These are phyloP conservation scores for Mamestra configurata DNA, from an alignment of 1,140 invertebrate species.

Conservation along the genomic window DNA sequence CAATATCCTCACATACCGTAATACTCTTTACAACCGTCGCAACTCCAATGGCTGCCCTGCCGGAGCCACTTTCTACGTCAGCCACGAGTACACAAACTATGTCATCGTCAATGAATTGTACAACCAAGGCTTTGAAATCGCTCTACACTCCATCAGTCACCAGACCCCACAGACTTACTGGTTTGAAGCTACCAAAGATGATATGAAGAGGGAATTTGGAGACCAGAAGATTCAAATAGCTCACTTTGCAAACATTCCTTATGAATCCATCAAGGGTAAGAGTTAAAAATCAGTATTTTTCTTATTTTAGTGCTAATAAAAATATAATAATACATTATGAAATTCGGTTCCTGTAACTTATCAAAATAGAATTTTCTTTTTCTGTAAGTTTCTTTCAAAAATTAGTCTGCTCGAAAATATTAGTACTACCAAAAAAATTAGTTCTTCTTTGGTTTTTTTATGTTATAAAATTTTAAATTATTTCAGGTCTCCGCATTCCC, in stretches of 20 bases:
- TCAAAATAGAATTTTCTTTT: too few relatives aligned
- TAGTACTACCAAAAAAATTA: neutral
- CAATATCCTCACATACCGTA: slow-evolving; percentile 90
- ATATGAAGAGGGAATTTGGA: slow-evolving; percentile 88
- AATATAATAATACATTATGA: too few relatives aligned
- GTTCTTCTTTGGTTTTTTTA: neutral
- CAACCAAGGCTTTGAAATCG: slow-evolving; percentile 91
- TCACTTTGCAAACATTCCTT: slow-evolving; percentile 89
- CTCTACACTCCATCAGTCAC: slow-evolving; percentile 90
- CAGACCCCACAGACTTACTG: slow-evolving; percentile 86
- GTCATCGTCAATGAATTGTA: slow-evolving; percentile 89
- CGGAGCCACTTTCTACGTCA: slow-evolving; percentile 90
- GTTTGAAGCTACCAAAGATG: slow-evolving; percentile 79
- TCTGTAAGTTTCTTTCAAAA: too few relatives aligned
- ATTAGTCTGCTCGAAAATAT: too few relatives aligned
- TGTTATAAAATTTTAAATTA: neutral
- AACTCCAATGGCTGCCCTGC: slow-evolving; percentile 91
- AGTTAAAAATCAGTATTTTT: too few relatives aligned
- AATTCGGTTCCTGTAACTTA: too few relatives aligned
- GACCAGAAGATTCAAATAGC: slow-evolving; percentile 88
- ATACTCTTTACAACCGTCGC: slow-evolving; percentile 88
- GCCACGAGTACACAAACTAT: slow-evolving; percentile 92
- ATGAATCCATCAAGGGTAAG: slow-evolving; percentile 82
- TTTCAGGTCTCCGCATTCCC: slow-evolving; percentile 90
- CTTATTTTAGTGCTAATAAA: too few relatives aligned